Evolutionary conservation across 2,888 invertebrate genomes (phyloP).

Genomic region (Bombylius major): DNA sequence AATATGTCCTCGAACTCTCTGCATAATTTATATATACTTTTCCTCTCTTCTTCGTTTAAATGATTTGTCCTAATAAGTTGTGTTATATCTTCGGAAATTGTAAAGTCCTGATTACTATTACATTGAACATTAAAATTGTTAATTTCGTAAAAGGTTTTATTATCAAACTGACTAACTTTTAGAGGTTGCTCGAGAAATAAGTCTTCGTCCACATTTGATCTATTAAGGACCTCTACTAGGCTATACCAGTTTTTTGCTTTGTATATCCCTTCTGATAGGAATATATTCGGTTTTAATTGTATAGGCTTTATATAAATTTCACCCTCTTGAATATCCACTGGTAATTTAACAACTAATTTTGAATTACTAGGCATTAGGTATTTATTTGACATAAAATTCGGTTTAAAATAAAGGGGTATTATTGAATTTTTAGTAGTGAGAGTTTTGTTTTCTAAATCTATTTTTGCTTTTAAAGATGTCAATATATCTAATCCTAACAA

Average conservation of each 20-base stretch:
- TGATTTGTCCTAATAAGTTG: constrained; percentile 8
- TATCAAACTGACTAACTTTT: not conserved
- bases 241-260: constrained; percentile 1
- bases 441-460: no score
- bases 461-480: no score
- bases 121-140: not conserved
- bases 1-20: constrained; percentile 23
- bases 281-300: not conserved
- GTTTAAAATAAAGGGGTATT: no score
- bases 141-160: not conserved
- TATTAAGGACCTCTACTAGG: not conserved
- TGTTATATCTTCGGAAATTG: not conserved
- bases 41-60: constrained; percentile 21
- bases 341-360: constrained; percentile 2
- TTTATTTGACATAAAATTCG: no score
- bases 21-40: constrained; percentile 15
- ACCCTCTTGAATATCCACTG: constrained; percentile 4
- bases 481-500: no score
- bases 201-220: not conserved
- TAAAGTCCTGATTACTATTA: no score
- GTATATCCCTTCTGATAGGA: not conserved
- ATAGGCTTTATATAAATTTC: constrained; percentile 1
- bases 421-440: no score
- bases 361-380: no score
- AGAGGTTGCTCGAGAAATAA: not conserved